phyloP scores from a whole-genome alignment of 2,113 vertebrate genomes.

The Machaerirhynchus nigripectus region DNA sequence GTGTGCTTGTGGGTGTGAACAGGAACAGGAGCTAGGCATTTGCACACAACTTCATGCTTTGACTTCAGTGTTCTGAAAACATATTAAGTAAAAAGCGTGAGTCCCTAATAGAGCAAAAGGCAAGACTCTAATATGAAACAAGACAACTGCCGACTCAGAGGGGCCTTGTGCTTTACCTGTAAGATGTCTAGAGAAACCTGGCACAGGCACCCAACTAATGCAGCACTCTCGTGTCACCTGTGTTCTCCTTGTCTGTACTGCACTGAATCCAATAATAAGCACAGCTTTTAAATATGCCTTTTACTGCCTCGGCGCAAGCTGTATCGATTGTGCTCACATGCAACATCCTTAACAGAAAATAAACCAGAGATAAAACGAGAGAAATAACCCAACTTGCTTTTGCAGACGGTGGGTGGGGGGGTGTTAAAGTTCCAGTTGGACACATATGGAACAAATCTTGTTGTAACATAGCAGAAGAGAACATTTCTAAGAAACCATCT shows the following conservation, averaged over 20 bases:
- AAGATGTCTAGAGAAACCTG: background rate
- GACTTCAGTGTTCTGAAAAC: constrained; percentile 33
- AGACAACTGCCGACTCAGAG: background rate
- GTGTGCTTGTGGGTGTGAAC: background rate
- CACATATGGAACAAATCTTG: background rate
- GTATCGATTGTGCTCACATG: background rate
- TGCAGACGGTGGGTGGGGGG: background rate
- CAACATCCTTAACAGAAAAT: background rate
- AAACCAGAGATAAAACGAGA: background rate
- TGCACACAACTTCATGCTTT: background rate
- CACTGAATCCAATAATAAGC: background rate
- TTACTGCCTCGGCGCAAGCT: background rate
- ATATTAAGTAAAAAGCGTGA: background rate
- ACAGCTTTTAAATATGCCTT: background rate
- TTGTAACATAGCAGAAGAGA: background rate
- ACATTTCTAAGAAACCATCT: background rate
- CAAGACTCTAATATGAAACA: constrained; percentile 23
- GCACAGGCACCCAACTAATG: background rate
- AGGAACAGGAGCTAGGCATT: background rate
- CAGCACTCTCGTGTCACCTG: background rate
- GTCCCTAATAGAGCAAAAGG: constrained; percentile 30
- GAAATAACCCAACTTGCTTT: background rate
- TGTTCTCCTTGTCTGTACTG: background rate
- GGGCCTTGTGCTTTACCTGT: background rate
- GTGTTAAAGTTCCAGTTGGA: background rate